These are phyloP conservation scores for Drosophila fulvimacula DNA, from an alignment of 2,888 invertebrate genomes.

Conservation along the genomic window DNA sequence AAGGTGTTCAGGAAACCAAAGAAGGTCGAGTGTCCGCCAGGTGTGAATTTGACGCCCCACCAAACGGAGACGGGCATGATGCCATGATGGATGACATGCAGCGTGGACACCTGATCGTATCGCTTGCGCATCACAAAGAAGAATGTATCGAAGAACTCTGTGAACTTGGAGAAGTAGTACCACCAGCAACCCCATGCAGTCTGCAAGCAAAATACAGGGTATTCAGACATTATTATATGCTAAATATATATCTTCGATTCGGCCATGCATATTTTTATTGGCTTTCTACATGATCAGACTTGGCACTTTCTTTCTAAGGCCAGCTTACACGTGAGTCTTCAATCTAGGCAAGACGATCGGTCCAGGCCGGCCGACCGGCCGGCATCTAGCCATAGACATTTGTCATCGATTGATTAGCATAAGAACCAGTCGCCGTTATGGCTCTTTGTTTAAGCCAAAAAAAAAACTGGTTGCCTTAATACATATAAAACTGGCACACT, in stretches of 20 bases:
- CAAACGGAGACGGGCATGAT: conserved; percentile 97
- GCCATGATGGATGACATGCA: conserved; percentile 98
- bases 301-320: conserved; percentile 55
- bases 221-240: neutral
- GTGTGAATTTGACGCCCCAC: conserved; percentile 95
- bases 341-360: conserved; percentile 4
- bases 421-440: conserved; percentile 62
- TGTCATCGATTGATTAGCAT: conserved; percentile 69
- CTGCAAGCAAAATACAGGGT: conserved; percentile 85
- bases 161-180: conserved; percentile 97
- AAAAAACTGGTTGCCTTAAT: conserved; percentile 70
- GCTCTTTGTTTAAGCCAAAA: conserved; percentile 43
- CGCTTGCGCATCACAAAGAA: conserved; percentile 98
- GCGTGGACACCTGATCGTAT: conserved; percentile 94
- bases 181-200: conserved; percentile 95
- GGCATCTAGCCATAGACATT: conserved; percentile 31
- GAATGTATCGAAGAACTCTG: conserved; percentile 96
- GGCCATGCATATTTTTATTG: conserved; percentile 30
- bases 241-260: neutral
- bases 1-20: conserved; percentile 97
- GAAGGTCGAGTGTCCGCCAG: conserved; percentile 96
- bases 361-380: conserved; percentile 21
- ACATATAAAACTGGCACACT: conserved; percentile 62
- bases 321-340: conserved; percentile 63
- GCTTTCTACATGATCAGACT: conserved; percentile 40